Conservation (phyloP, 2,113 vertebrate genomes). For the Sterna hirundo region DNA sequence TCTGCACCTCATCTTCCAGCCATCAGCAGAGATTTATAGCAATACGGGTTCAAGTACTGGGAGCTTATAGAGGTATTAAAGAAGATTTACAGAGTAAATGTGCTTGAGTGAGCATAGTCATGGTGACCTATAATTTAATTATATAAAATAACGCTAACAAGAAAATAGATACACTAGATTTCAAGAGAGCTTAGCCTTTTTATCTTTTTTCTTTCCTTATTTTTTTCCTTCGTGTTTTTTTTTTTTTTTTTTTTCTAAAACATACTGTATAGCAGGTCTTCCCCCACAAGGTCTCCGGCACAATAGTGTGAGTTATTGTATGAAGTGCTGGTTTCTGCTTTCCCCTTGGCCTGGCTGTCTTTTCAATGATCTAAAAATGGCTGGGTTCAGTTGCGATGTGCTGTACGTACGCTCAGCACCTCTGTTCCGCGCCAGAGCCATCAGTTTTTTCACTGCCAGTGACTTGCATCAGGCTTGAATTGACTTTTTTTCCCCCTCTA, state of each 20-base stretch:
- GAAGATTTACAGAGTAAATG: conserved; percentile 1
- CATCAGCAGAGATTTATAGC: neutral
- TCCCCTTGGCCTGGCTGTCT: conserved; percentile 48
- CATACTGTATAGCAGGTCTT: neutral
- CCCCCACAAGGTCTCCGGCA: neutral
- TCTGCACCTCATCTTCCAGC: neutral
- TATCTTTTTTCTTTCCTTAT: neutral
- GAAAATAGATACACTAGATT: conserved; percentile 26
- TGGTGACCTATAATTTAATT: conserved; percentile 58
- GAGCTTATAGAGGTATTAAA: neutral
- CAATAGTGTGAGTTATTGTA: conserved; percentile 26
- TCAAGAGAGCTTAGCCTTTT: neutral
- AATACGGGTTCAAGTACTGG: neutral
- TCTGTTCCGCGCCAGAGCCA: neutral
- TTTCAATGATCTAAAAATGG: conserved; percentile 60
- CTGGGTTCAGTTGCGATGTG: neutral
- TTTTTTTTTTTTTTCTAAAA: neutral
- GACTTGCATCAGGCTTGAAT: neutral
- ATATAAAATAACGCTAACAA: conserved; percentile 26
- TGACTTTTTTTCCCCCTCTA: neutral
- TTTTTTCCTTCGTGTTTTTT: neutral
- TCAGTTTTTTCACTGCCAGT: neutral
- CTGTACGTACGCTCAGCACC: neutral
- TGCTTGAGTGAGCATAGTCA: conserved; percentile 13
- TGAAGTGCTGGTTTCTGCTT: conserved; percentile 36